Conservation (phyloP, 2,113 vertebrate genomes). For the Gnathonemus longibarbis region DNA sequence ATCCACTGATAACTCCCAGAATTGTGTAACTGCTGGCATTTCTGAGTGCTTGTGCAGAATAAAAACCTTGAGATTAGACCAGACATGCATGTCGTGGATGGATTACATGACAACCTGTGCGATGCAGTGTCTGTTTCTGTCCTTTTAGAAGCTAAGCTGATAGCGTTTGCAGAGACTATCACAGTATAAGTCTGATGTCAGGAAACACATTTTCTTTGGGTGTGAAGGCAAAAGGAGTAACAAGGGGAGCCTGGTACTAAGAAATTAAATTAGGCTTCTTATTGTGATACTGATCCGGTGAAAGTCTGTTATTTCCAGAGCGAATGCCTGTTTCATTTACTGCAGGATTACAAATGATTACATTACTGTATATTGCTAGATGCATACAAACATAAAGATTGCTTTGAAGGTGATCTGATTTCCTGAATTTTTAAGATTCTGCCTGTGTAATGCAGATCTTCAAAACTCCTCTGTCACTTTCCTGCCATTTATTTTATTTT, state of each 20-base stretch:
- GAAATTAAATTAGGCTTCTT: background rate
- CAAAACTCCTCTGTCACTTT: background rate
- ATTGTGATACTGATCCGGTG: background rate
- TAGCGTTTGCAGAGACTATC: background rate
- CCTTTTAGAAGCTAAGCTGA: background rate
- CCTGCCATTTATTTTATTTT: background rate
- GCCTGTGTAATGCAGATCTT: background rate
- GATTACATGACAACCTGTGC: background rate
- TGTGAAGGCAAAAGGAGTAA: background rate
- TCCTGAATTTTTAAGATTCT: background rate
- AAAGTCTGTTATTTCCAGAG: background rate
- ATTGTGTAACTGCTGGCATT: background rate
- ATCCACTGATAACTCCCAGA: background rate
- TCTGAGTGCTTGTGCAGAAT: background rate
- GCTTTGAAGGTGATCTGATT: background rate
- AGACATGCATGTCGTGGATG: background rate
- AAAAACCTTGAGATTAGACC: background rate
- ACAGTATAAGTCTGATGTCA: background rate
- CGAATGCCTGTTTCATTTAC: background rate
- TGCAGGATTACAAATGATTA: background rate
- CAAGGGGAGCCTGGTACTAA: background rate
- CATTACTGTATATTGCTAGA: background rate
- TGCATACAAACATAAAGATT: background rate
- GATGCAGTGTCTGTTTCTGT: background rate
- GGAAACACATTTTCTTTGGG: background rate